phyloP scores from a whole-genome alignment of 2,797 vertebrate genomes.

The Leuciscus waleckii region DNA sequence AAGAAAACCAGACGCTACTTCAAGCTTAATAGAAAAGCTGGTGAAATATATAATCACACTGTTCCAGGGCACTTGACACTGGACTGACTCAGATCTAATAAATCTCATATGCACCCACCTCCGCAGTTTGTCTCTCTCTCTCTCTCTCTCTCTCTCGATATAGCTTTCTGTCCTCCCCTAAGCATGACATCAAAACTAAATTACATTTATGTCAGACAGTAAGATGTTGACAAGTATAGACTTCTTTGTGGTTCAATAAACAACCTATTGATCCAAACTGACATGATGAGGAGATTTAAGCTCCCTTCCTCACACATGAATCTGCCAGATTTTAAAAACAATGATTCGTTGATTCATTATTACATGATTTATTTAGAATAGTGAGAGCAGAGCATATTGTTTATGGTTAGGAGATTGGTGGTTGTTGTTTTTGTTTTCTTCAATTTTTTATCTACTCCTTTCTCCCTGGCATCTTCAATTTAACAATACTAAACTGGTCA shows the following conservation, averaged over 20 bases:
- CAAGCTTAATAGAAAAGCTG: conserved; percentile 34
- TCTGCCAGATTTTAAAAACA: too few relatives aligned
- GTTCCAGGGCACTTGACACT: conserved; percentile 57
- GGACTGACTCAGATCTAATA: conserved; percentile 57
- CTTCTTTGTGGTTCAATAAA: not conserved
- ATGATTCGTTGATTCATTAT: too few relatives aligned
- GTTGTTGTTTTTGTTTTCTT: too few relatives aligned
- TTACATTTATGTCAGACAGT: conserved; percentile 32
- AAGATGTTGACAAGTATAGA: not conserved
- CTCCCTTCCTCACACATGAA: not conserved
- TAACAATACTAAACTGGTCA: not conserved
- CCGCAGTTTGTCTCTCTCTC: not conserved
- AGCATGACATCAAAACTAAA: conserved; percentile 22
- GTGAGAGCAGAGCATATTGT: not conserved
- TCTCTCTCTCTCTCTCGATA: not conserved
- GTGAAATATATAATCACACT: conserved; percentile 44
- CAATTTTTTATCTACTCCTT: too few relatives aligned
- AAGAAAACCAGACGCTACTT: conserved; percentile 40
- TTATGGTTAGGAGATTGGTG: not conserved
- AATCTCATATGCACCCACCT: conserved; percentile 55
- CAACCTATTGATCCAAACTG: not conserved
- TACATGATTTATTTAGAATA: not conserved
- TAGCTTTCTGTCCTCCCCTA: conserved; percentile 26
- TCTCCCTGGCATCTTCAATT: not conserved
- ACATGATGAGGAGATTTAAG: not conserved